These are phyloP conservation scores for Tenebrio molitor DNA, from an alignment of 1,140 invertebrate genomes.

Conservation along the genomic window DNA sequence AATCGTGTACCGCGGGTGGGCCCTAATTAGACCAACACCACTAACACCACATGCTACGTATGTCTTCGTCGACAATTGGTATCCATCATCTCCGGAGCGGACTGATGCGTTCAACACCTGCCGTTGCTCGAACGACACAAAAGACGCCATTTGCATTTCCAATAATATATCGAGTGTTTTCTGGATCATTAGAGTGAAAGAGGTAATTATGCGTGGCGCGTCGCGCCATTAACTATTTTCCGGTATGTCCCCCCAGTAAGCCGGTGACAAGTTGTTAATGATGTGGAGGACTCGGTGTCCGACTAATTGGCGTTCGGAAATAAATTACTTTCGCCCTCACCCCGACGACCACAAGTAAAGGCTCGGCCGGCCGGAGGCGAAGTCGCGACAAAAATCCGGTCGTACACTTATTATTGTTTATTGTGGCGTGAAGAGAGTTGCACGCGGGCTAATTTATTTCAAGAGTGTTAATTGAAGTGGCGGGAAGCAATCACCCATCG, in stretches of 20 bases:
- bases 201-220: too few species aligned
- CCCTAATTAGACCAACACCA: too few species aligned
- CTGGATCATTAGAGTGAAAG: too few species aligned
- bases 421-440: slow-evolving; percentile 22
- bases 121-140: too few species aligned
- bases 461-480: slow-evolving; percentile 50
- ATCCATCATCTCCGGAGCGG: too few species aligned
- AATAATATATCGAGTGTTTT: too few species aligned
- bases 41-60: too few species aligned
- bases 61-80: too few species aligned
- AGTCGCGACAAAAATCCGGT: slow-evolving; percentile 6
- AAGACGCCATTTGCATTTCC: too few species aligned
- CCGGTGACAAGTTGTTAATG: slow-evolving; percentile 30
- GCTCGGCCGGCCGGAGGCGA: slow-evolving; percentile 12
- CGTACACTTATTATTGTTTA: slow-evolving; percentile 22
- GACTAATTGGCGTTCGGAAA: slow-evolving; percentile 27
- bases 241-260: slow-evolving; percentile 14
- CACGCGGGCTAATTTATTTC: slow-evolving; percentile 16
- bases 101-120: too few species aligned
- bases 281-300: neutral
- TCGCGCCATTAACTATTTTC: slow-evolving; percentile 7
- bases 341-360: neutral
- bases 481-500: slow-evolving; percentile 51
- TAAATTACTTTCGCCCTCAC: slow-evolving; percentile 21
- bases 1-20: too few species aligned